phyloP scores from a whole-genome alignment of 2,888 invertebrate genomes.

The Polietes domitor region DNA sequence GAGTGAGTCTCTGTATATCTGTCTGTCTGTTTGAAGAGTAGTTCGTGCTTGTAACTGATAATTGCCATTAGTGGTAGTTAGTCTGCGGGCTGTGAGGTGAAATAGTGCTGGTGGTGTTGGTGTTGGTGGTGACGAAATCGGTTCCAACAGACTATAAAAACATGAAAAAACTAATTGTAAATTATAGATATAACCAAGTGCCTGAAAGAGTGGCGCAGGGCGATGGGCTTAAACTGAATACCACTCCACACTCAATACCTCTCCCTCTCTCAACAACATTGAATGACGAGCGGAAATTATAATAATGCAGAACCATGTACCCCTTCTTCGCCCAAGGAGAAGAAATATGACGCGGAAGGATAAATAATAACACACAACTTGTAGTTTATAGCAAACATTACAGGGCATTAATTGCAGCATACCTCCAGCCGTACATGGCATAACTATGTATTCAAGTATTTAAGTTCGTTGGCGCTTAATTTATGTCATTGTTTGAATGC shows the following conservation, averaged over 20 bases:
- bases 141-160: constrained; percentile 6
- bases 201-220: not conserved
- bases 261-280: not conserved
- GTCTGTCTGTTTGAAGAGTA: not conserved
- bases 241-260: not conserved
- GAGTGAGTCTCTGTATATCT: not conserved
- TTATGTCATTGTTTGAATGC: too few relatives aligned
- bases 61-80: constrained; percentile 27
- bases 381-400: constrained; percentile 16
- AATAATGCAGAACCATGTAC: constrained; percentile 9
- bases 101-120: constrained; percentile 10
- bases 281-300: constrained; percentile 36
- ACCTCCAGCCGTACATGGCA: too few relatives aligned
- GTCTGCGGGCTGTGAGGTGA: not conserved
- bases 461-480: too few relatives aligned
- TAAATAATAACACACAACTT: not conserved
- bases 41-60: constrained; percentile 41
- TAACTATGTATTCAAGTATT: too few relatives aligned
- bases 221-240: constrained; percentile 3
- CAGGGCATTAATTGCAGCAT: not conserved
- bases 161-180: constrained; percentile 22
- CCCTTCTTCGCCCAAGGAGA: not conserved
- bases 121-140: constrained; percentile 27
- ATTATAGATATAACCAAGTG: constrained; percentile 31
- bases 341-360: constrained; percentile 14